A percentile compares a stretch with the other conserved stretches of the same genome.
phyloP scores from a whole-genome alignment of 1,140 invertebrate genomes.

The Trinorchestia longiramus region DNA sequence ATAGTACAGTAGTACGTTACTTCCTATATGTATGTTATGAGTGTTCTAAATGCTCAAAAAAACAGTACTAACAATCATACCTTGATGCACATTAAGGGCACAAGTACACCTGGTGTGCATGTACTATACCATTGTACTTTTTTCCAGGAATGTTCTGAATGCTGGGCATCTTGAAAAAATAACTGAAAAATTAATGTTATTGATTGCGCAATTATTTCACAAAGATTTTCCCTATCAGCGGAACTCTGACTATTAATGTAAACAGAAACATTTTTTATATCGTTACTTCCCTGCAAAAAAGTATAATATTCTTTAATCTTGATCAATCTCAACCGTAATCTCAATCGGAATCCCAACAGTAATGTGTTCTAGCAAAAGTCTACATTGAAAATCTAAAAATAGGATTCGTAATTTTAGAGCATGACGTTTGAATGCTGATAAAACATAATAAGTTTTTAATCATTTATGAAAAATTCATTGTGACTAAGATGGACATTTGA shows the following conservation, averaged over 20 bases:
- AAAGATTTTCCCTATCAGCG: no score
- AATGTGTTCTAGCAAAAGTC: background rate
- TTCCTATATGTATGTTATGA: no score
- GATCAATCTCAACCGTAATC: background rate
- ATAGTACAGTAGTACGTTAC: no score
- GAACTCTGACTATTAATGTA: background rate
- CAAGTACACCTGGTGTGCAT: no score
- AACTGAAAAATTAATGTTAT: background rate
- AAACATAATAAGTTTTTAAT: background rate
- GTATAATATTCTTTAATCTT: background rate
- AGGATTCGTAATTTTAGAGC: background rate
- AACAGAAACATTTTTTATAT: background rate
- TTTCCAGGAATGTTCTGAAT: background rate
- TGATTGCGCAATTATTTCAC: background rate
- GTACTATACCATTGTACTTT: no score
- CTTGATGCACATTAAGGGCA: no score
- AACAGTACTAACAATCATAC: no score
- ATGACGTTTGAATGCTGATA: background rate
- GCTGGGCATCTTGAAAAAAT: background rate
- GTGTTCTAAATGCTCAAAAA: no score
- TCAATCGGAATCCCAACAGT: background rate
- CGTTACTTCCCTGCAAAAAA: background rate
- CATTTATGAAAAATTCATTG: background rate
- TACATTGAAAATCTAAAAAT: background rate
- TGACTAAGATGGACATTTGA: background rate